Conservation (phyloP, 2,797 vertebrate genomes). For the Thalassophryne amazonica region DNA sequence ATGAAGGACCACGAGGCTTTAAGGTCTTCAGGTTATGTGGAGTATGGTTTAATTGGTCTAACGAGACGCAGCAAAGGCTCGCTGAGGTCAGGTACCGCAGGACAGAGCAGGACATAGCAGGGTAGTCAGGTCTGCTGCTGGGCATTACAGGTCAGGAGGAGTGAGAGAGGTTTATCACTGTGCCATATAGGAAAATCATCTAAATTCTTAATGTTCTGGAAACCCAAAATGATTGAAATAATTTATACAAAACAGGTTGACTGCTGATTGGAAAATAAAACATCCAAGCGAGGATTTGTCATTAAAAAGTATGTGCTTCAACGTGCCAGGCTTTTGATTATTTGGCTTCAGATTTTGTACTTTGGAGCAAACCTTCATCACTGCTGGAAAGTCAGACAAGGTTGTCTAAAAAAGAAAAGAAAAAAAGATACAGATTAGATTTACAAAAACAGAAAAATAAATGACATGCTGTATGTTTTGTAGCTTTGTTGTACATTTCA, state of each 20-base stretch:
- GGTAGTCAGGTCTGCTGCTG: slow-evolving; percentile 11
- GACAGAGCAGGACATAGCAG: slow-evolving; percentile 29
- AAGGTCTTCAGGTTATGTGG: slow-evolving; percentile 44
- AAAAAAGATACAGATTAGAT: slow-evolving; percentile 6
- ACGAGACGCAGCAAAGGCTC: slow-evolving; percentile 53
- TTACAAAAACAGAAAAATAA: too few species aligned
- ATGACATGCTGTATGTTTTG: too few species aligned
- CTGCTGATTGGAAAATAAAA: slow-evolving; percentile 15
- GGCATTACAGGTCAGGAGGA: slow-evolving; percentile 22
- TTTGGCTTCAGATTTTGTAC: slow-evolving; percentile 32
- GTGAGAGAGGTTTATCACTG: slow-evolving; percentile 12
- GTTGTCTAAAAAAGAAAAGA: slow-evolving; percentile 1
- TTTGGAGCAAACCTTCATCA: slow-evolving; percentile 15
- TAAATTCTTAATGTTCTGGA: neutral
- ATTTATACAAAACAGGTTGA: slow-evolving; percentile 4
- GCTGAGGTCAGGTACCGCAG: slow-evolving; percentile 46
- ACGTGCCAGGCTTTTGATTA: slow-evolving; percentile 41
- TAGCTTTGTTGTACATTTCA: too few species aligned
- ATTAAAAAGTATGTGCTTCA: slow-evolving; percentile 5
- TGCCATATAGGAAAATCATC: neutral
- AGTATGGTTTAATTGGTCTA: slow-evolving; percentile 64
- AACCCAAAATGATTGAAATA: slow-evolving; percentile 5
- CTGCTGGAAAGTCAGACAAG: slow-evolving; percentile 22
- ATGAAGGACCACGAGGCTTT: slow-evolving; percentile 56
- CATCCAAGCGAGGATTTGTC: slow-evolving; percentile 19